Conservation (phyloP, 2,797 vertebrate species). For the Natrix natrix region DNA sequence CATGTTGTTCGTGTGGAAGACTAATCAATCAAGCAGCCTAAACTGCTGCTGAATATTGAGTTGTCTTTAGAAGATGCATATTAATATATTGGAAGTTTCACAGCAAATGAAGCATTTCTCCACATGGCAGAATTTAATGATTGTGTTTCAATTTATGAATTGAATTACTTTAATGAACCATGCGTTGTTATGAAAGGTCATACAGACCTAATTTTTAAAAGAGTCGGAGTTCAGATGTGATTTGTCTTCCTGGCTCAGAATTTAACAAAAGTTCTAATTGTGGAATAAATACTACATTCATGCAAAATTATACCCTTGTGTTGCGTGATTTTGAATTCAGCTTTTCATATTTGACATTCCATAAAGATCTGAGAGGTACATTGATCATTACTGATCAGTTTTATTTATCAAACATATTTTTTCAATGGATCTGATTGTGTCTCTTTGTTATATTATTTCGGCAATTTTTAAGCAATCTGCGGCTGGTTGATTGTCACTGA, state of each 20-base stretch:
- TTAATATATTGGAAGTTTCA: constrained; percentile 48
- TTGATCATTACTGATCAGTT: not conserved
- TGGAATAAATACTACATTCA: not conserved
- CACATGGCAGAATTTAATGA: not conserved
- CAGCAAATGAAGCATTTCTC: constrained; percentile 45
- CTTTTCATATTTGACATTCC: not conserved
- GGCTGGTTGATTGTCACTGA: not conserved
- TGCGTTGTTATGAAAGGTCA: constrained; percentile 36
- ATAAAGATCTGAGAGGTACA: not conserved
- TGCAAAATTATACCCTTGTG: not conserved
- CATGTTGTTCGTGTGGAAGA: constrained; percentile 44
- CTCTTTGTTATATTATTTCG: not conserved
- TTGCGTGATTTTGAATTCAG: not conserved
- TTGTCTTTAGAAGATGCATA: constrained; percentile 56
- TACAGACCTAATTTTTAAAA: constrained; percentile 22
- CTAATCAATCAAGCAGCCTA: constrained; percentile 40
- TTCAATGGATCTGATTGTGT: not conserved
- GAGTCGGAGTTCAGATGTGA: not conserved
- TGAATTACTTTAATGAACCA: constrained; percentile 55
- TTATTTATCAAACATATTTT: not conserved
- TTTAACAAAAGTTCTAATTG: not conserved
- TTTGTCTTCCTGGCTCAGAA: constrained; percentile 20
- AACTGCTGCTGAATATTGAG: constrained; percentile 47
- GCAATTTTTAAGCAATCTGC: not conserved
- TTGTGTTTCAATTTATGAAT: constrained; percentile 48